A percentile compares a stretch with the other conserved stretches of the same genome.
Evolutionary conservation across 1,140 invertebrate species (phyloP).

Genomic region (Plectus sambesii): DNA sequence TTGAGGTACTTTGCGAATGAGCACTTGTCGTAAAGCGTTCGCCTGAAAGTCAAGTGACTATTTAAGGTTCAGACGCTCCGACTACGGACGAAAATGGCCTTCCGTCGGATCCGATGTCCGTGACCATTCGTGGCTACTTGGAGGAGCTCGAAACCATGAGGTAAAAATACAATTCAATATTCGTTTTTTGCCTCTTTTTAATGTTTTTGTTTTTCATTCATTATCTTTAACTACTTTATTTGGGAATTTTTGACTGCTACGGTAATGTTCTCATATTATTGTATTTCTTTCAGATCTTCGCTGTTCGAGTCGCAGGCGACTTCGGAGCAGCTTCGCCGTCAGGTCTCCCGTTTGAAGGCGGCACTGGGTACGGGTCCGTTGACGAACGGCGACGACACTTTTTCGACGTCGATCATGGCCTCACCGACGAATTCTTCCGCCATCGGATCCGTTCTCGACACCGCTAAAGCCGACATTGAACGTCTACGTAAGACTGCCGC

Average conservation of each 20-base stretch:
- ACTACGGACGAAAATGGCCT: background rate
- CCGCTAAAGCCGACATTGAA: too few relatives aligned
- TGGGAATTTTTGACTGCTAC: conserved; percentile 13
- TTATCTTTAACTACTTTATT: background rate
- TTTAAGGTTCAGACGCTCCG: too few relatives aligned
- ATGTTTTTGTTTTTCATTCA: too few relatives aligned
- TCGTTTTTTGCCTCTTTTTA: conserved; percentile 12
- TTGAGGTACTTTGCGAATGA: too few relatives aligned
- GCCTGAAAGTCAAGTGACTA: too few relatives aligned
- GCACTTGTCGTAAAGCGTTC: too few relatives aligned
- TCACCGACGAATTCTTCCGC: too few relatives aligned
- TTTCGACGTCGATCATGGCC: too few relatives aligned
- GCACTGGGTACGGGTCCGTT: conserved; percentile 39
- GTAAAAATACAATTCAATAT: conserved; percentile 26
- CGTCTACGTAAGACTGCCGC: too few relatives aligned
- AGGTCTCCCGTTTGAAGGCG: conserved; percentile 36
- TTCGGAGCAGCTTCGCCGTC: conserved; percentile 63
- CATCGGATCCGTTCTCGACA: too few relatives aligned
- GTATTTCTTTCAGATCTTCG: conserved; percentile 33
- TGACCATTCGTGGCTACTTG: conserved; percentile 68
- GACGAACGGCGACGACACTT: conserved; percentile 23
- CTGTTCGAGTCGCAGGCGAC: conserved; percentile 74
- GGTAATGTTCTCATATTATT: conserved; percentile 52
- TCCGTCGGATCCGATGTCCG: conserved; percentile 60
- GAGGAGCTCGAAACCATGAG: conserved; percentile 80